Conservation (phyloP, 2,113 vertebrate genomes). For the Pelvicachromis taeniatus region DNA sequence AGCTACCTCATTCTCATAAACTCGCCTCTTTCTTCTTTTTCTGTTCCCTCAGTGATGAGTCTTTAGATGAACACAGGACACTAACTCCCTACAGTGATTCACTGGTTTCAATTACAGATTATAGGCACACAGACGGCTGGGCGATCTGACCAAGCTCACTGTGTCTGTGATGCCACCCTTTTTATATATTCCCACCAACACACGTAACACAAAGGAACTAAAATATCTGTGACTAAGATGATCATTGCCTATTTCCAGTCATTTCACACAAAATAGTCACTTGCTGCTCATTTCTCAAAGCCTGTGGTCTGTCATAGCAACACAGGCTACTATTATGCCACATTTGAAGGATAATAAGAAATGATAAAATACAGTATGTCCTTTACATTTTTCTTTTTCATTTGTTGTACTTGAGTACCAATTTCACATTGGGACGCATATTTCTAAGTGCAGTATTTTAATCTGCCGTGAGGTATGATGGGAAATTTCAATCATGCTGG, state of each 20-base stretch:
- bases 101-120: constrained; percentile 41
- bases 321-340: background rate
- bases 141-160: constrained; percentile 23
- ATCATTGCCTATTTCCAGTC: background rate
- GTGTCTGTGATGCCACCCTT: constrained; percentile 19
- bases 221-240: background rate
- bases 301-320: background rate
- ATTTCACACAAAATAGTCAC: background rate
- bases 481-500: constrained; percentile 3
- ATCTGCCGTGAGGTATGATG: background rate
- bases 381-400: background rate
- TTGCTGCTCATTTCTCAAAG: background rate
- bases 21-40: background rate
- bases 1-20: background rate
- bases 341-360: background rate
- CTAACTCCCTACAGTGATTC: constrained; percentile 44
- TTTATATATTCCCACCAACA: constrained; percentile 18
- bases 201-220: background rate
- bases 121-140: background rate
- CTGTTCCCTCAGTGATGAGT: constrained; percentile 13
- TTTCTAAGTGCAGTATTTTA: constrained; percentile 1
- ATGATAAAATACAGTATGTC: background rate
- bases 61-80: constrained; percentile 9
- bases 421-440: background rate
- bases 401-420: background rate